Base-by-base conservation (phyloP, 2,113 vertebrate species). In the Nibea coibor region DNA sequence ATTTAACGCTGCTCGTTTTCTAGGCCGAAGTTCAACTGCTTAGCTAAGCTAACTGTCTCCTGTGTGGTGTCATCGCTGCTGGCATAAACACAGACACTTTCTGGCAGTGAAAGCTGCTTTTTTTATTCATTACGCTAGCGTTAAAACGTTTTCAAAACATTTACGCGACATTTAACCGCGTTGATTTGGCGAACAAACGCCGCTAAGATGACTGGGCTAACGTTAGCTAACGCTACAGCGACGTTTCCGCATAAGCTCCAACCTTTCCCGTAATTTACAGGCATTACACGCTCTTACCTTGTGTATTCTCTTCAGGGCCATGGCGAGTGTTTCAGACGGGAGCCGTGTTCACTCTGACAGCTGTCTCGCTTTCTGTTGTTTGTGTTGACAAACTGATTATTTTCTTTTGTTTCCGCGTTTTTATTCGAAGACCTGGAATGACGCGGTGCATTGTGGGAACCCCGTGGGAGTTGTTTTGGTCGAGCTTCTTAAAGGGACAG, bases 231-330 rank as follows among this genome's bases (percentile, higher is more conserved):
- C 71, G 81, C 20, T 53, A 39, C n/a, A 65, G 24, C 72, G 56
- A 58, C 81, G 31, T 82, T 88, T 90, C 88, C 88, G 83, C 48
- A 64, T 79, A 39, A 39, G 77, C 61, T 56, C 28, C 67, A 63
- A 63, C 51, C 47, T 39, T 65, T 81, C 57, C 50, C 39, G 66
- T 22, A 26, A 63, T 58, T 74, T 26, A 62, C 67, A 72, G 22
- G 76, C 66, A 81, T 73, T 22, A 47, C 42, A 24, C 2, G 20
- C 17, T 81, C 85, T 86, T 63, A 94, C 94, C 92, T 94, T 95
- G 39, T 91, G 82, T 93, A 95, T 93, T 92, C 93, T 94, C 76
- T 94, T 95, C 78, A 93, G 79, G 81, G 94, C 91, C 94, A 95
- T 95, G 75, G 17, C 39, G 20, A 72, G 20, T 42, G 48, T 66